A percentile compares a stretch with the other conserved stretches of the same genome.
These are phyloP conservation scores for Zaprionus taronus DNA, from an alignment of 1,140 invertebrate species.

Conservation along the genomic window DNA sequence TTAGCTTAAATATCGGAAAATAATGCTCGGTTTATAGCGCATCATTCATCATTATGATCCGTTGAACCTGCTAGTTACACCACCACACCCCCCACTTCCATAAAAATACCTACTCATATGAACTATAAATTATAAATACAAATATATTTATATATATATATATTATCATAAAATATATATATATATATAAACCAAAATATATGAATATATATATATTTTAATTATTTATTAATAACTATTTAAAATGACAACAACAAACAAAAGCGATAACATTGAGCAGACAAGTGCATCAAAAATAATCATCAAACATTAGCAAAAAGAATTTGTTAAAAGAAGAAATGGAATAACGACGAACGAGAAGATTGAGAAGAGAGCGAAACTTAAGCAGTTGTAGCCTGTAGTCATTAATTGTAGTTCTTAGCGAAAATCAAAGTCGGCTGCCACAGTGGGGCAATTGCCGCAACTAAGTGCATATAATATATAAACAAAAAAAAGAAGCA, in stretches of 20 bases:
- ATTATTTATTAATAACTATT: constrained; percentile 79
- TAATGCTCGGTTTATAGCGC: constrained; percentile 70
- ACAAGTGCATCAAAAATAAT: constrained; percentile 60
- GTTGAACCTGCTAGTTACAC: constrained; percentile 42
- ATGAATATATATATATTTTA: constrained; percentile 57
- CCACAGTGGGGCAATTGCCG: constrained; percentile 47
- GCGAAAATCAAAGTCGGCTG: constrained; percentile 75
- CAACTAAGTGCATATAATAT: constrained; percentile 79
- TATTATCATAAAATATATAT: constrained; percentile 32
- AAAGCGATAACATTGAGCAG: constrained; percentile 38
- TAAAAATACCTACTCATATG: constrained; percentile 59
- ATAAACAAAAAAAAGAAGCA: constrained; percentile 42
- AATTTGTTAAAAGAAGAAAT: constrained; percentile 47
- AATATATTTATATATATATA: constrained; percentile 48
- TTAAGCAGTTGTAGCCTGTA: constrained; percentile 78
- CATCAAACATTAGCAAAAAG: constrained; percentile 70
- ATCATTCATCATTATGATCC: constrained; percentile 29
- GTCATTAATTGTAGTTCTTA: constrained; percentile 82
- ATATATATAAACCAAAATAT: constrained; percentile 34
- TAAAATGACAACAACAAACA: constrained; percentile 51
- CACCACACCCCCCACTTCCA: constrained; percentile 29
- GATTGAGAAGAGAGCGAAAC: constrained; percentile 26
- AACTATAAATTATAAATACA: constrained; percentile 34
- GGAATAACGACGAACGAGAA: constrained; percentile 38
- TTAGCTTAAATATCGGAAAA: constrained; percentile 49